Evolutionary conservation across 2,888 invertebrate genomes (phyloP).

Genomic region (Limnephilus rhombicus): DNA sequence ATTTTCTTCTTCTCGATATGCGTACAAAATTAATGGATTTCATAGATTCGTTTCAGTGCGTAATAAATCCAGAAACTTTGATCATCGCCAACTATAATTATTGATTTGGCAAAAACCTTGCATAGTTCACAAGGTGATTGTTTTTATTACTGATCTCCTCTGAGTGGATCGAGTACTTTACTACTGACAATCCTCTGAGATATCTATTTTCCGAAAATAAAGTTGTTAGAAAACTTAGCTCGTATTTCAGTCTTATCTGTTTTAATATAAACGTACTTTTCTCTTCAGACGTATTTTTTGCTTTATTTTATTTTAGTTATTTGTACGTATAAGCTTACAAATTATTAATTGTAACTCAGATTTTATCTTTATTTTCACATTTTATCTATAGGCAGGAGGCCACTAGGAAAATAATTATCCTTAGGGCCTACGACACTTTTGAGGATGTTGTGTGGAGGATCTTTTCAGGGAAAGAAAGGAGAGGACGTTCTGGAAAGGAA

Average conservation of each 20-base stretch:
- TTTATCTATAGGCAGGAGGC: no score
- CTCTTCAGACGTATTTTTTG: no score
- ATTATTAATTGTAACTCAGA: no score
- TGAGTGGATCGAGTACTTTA: conserved; percentile 12
- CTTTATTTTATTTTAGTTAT: no score
- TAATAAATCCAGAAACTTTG: neutral
- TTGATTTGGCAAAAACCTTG: neutral
- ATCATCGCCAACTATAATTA: neutral
- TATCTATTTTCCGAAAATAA: neutral
- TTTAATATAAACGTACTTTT: neutral
- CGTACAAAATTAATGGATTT: neutral
- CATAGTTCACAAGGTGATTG: neutral
- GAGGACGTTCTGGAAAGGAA: no score
- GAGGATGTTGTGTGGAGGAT: no score
- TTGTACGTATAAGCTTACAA: no score
- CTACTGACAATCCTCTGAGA: neutral
- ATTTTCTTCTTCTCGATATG: neutral
- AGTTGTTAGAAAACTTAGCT: conserved; percentile 21
- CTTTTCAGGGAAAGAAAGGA: no score
- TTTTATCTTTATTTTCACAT: no score
- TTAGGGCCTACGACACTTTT: no score
- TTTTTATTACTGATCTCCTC: conserved; percentile 28
- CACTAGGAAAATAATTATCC: no score
- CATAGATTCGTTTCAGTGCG: neutral
- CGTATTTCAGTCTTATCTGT: neutral